phyloP scores from a whole-genome alignment of 2,113 vertebrate genomes.

The Esox niger region DNA sequence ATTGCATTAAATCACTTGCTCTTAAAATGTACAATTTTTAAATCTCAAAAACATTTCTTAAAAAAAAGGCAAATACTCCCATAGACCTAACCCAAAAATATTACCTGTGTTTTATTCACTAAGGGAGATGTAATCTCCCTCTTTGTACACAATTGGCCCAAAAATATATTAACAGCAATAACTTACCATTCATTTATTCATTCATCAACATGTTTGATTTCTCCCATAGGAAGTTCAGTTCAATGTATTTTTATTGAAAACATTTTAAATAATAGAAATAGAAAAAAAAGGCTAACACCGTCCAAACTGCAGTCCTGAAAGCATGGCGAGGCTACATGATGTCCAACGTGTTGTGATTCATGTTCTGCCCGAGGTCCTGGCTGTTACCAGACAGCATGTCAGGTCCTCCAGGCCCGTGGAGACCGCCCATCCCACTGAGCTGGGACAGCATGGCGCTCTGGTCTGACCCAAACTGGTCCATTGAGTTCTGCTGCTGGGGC shows the following conservation, averaged over 20 bases:
- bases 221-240: slow-evolving; percentile 84
- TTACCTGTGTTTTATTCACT: slow-evolving; percentile 62
- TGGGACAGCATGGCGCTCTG: slow-evolving; percentile 87
- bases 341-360: slow-evolving; percentile 94
- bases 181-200: slow-evolving; percentile 87
- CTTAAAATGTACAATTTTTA: slow-evolving; percentile 64
- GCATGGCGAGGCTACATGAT: slow-evolving; percentile 82
- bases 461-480: slow-evolving; percentile 74
- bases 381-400: slow-evolving; percentile 79
- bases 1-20: slow-evolving; percentile 65
- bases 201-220: slow-evolving; percentile 64
- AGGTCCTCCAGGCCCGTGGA: slow-evolving; percentile 84
- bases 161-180: slow-evolving; percentile 75
- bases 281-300: slow-evolving; percentile 69
- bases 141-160: slow-evolving; percentile 74
- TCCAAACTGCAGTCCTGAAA: slow-evolving; percentile 77
- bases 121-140: slow-evolving; percentile 45
- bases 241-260: slow-evolving; percentile 74
- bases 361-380: slow-evolving; percentile 90
- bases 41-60: slow-evolving; percentile 74
- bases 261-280: slow-evolving; percentile 76
- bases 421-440: slow-evolving; percentile 86
- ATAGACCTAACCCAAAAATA: slow-evolving; percentile 63
- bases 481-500: slow-evolving; percentile 86
- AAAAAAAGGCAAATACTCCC: slow-evolving; percentile 70